phyloP scores from a whole-genome alignment of 1,140 invertebrate genomes.

The Conus betulinus region DNA sequence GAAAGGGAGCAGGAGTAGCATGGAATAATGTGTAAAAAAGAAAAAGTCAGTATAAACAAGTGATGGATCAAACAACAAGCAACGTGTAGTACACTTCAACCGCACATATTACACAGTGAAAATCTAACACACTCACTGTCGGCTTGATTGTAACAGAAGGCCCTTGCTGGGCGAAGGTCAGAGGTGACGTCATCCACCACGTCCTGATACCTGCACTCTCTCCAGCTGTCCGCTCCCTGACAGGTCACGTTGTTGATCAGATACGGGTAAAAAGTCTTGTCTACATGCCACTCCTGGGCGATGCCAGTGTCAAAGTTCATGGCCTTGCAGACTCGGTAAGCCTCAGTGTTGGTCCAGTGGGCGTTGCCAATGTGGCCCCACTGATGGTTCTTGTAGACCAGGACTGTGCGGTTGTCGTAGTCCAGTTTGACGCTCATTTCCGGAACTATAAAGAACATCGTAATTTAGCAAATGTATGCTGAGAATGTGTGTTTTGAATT shows the following conservation, averaged over 20 bases:
- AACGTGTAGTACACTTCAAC: no score
- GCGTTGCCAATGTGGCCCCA: slow-evolving; percentile 20
- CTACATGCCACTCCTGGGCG: no score
- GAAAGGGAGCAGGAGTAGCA: no score
- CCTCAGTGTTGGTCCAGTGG: slow-evolving; percentile 5
- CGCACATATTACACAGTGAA: no score
- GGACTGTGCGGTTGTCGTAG: background rate
- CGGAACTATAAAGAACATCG: background rate
- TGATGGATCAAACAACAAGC: no score
- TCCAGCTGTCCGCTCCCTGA: background rate
- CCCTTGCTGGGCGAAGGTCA: background rate
- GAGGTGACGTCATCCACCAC: background rate
- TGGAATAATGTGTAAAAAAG: no score
- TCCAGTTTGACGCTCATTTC: slow-evolving; percentile 17
- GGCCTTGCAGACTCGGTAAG: background rate
- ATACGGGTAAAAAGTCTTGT: background rate
- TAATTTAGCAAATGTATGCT: no score
- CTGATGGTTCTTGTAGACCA: background rate
- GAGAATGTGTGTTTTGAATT: no score
- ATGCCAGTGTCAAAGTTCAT: background rate
- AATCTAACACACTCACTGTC: background rate
- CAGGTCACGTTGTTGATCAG: slow-evolving; percentile 17
- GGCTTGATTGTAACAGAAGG: background rate
- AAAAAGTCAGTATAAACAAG: no score
- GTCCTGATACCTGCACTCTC: background rate